phyloP scores from a whole-genome alignment of 2,113 vertebrate species.

The Recurvirostra avosetta region DNA sequence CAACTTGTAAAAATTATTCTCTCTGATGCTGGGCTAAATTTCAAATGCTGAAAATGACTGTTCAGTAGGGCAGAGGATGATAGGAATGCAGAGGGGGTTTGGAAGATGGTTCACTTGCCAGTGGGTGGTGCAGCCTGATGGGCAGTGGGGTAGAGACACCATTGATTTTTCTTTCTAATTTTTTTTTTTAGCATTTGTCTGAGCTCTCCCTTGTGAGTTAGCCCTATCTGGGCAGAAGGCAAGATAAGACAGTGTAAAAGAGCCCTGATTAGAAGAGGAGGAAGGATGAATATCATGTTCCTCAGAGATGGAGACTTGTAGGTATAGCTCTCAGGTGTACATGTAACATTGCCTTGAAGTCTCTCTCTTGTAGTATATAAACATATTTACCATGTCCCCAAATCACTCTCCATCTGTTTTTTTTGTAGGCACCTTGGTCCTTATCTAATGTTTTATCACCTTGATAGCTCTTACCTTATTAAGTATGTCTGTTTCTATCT shows the following conservation, averaged over 20 bases:
- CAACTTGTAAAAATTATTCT: not conserved
- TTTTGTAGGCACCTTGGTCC: slow-evolving; percentile 7
- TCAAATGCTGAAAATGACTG: not conserved
- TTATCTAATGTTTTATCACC: slow-evolving; percentile 34
- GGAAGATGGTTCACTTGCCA: not conserved
- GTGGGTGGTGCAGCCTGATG: not conserved
- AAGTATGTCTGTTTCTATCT: not conserved
- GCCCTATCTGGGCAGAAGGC: not conserved
- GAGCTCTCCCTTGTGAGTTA: not conserved
- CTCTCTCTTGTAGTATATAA: not conserved
- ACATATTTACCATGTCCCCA: not conserved
- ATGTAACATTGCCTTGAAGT: not conserved
- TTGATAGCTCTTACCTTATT: slow-evolving; percentile 44
- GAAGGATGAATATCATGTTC: not conserved
- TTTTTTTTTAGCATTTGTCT: not conserved
- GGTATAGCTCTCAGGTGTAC: not conserved
- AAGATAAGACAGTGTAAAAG: not conserved
- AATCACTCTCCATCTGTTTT: not conserved
- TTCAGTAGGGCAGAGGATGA: not conserved
- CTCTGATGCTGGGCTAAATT: not conserved
- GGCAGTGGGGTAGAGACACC: not conserved
- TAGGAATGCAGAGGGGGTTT: not conserved
- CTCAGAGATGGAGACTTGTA: not conserved
- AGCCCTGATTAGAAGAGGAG: not conserved
- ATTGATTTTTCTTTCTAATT: too few relatives aligned